Evolutionary conservation across 1,140 invertebrate genomes (phyloP), one percentile per base, ranked within the genome.

Genomic region (Drosophila ananassae): DNA sequence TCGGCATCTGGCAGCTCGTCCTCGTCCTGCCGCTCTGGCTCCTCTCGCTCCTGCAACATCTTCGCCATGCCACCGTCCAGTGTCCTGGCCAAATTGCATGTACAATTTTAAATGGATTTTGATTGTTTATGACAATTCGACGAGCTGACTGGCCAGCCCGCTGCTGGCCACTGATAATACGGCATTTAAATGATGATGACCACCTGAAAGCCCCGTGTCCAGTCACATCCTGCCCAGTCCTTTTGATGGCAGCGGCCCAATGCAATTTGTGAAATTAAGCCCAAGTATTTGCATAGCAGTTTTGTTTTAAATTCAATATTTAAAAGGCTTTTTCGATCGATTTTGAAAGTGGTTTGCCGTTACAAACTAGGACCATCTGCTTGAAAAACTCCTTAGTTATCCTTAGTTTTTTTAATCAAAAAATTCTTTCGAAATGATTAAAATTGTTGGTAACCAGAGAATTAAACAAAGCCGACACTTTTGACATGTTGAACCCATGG

Each of bases 31-130:
- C 41, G 21, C 68, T 22, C 25, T 28, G 25, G 25, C 25, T 28
- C 21, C 25, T 34, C n/a, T 37, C 30, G 7, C 30, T 13, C 12
- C 25, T 28, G 30, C 44, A 47, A 7, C 22, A 2, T 21, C 28
- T 5, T 17, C 37, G 25, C 10, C 34, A n/a, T 13, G 12, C 24
- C 22, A 37, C 28, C 34, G 10, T 39, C 12, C 28, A 4, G 34
- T 0, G 25, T 34, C 37, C 73, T 39, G 53, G 50, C 79, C 76
- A 79, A 89, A 89, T 89, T 89, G 79, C 79, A 89, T 89, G 76
- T 89, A 89, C 84, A 73, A 83, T 89, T 89, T 89, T 83, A 89
- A 89, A 89, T 89, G 83, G 83, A 89, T 89, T 89, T 89, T 89
- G 83, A 89, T 89, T 89, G 83, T 89, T 89, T 89, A 89, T 89